phyloP scores from a whole-genome alignment of 2,797 vertebrate species.

The Oryzias dopingdopingensis region DNA sequence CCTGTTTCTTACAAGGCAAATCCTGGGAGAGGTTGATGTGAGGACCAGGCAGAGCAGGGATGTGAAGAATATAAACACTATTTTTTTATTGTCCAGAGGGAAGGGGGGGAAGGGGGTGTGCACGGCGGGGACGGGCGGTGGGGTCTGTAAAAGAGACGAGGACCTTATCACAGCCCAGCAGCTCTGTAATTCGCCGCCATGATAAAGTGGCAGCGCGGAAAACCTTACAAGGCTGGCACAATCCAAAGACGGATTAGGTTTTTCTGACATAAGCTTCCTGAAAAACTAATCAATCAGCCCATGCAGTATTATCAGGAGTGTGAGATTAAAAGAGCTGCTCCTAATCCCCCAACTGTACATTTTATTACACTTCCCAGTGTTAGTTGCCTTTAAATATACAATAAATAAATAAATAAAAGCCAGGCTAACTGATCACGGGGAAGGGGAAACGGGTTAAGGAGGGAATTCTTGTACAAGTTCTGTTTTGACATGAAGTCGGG shows the following conservation, averaged over 20 bases:
- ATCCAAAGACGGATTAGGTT: conserved; percentile 93
- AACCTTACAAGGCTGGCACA: conserved; percentile 93
- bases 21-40: conserved; percentile 75
- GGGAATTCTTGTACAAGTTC: conserved; percentile 67
- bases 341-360: conserved; percentile 89
- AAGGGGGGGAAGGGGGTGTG: conserved; percentile 43
- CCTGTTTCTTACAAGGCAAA: conserved; percentile 69
- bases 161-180: conserved; percentile 94
- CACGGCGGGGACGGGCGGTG: conserved; percentile 61
- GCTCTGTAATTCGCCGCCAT: conserved; percentile 89
- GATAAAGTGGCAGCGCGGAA: conserved; percentile 89
- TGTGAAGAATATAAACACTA: conserved; percentile 87
- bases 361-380: conserved; percentile 81
- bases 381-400: conserved; percentile 75
- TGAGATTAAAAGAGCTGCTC: conserved; percentile 83
- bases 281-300: conserved; percentile 96
- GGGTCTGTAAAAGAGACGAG: conserved; percentile 79
- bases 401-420: conserved; percentile 78
- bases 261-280: conserved; percentile 95
- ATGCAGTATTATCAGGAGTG: conserved; percentile 86
- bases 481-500: conserved; percentile 68
- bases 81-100: conserved; percentile 81
- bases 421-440: conserved; percentile 73
- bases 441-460: conserved; percentile 64
- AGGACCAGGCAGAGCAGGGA: conserved; percentile 78